Evolutionary conservation across 1,140 invertebrate species (phyloP).

Genomic region (Heliconius hermathena): DNA sequence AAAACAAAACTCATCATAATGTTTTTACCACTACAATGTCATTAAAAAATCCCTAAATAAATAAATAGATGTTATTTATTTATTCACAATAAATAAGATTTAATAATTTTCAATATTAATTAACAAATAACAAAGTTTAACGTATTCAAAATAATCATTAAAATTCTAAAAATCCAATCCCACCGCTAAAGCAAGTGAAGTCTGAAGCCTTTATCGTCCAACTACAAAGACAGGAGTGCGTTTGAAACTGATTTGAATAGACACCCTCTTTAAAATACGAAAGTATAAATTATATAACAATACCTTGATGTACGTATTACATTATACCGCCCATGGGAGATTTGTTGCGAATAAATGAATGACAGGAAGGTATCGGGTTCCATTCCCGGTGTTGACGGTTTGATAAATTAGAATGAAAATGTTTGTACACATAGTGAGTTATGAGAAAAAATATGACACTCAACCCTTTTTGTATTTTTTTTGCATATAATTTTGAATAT

Average conservation of each 20-base stretch:
- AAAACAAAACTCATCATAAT: too few relatives aligned
- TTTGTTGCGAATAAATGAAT: constrained; percentile 61
- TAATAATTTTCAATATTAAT: too few relatives aligned
- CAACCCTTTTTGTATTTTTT: neutral
- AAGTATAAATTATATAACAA: constrained; percentile 33
- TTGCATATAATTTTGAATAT: neutral
- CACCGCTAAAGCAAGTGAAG: neutral
- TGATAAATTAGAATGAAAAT: constrained; percentile 9
- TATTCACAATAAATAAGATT: too few relatives aligned
- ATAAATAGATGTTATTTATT: too few relatives aligned
- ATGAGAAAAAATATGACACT: neutral
- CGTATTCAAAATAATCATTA: neutral
- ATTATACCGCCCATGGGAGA: constrained; percentile 37
- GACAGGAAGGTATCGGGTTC: constrained; percentile 47
- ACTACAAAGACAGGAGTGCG: constrained; percentile 5
- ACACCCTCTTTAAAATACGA: constrained; percentile 18
- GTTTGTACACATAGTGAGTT: constrained; percentile 2
- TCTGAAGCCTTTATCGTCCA: neutral
- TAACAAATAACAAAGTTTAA: neutral
- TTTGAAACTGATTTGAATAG: constrained; percentile 35
- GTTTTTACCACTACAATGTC: too few relatives aligned
- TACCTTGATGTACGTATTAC: constrained; percentile 1
- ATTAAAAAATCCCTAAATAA: too few relatives aligned
- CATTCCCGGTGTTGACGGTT: constrained; percentile 27
- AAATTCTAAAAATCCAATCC: constrained; percentile 8